phyloP scores from a whole-genome alignment of 2,888 invertebrate species.

The Polyommatus iphigenia region DNA sequence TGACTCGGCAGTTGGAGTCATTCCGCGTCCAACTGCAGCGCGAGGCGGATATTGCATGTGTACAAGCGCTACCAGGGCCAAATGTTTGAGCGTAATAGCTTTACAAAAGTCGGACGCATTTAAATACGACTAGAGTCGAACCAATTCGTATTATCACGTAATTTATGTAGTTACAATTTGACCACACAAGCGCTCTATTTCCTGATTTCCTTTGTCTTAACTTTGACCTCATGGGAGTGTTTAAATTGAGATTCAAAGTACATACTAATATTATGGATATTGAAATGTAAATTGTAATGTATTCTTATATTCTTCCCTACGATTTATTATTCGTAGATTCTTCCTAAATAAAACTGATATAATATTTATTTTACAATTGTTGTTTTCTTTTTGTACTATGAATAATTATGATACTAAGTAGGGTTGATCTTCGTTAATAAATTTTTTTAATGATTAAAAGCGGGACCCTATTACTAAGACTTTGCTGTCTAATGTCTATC shows the following conservation, averaged over 20 bases:
- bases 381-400: too few species aligned
- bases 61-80: not conserved
- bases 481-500: too few species aligned
- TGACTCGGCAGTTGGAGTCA: conserved; percentile 7
- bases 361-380: too few species aligned
- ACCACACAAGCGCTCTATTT: not conserved
- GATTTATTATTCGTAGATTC: too few species aligned
- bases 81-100: not conserved
- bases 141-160: not conserved
- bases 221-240: not conserved
- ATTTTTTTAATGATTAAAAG: too few species aligned
- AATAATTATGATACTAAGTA: too few species aligned
- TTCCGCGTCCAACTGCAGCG: not conserved
- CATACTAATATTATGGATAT: not conserved
- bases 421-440: too few species aligned
- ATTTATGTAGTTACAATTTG: not conserved
- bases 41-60: not conserved
- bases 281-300: not conserved
- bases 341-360: too few species aligned
- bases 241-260: not conserved
- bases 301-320: too few species aligned
- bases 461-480: too few species aligned
- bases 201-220: not conserved
- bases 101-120: conserved; percentile 5
- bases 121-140: not conserved